Evolutionary conservation across 2,888 invertebrate species (phyloP), one percentile per base, ranked within the genome.

Genomic region (Helleia helle): DNA sequence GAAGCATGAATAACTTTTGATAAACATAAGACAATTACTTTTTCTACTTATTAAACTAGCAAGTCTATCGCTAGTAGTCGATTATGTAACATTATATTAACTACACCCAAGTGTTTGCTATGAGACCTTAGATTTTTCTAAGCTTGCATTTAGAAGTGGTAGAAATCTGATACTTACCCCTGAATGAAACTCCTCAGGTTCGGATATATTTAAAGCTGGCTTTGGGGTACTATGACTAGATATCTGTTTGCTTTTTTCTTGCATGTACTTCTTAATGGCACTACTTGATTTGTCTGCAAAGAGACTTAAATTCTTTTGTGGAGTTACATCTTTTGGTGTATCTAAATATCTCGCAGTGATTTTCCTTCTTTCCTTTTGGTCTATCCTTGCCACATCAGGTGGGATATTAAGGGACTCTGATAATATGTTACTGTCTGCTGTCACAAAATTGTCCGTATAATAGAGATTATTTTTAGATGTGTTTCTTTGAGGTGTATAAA

Each of bases 401-500:
- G 69, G 61, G 0, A 58, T 26, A 17, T 62, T 62, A 3, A 60
- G 41, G 4, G 56, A 64, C 6, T 69, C 56, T 3, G 56, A 59
- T 3, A 75, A 40, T 1, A 72, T 50, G 5, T 65, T 61, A 31
- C 71, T 65, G 0, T 84, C 83, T 0, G 74, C 70, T 0, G 74
- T 72, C 0, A 64, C 64, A 27, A 72, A 81, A 29, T 72, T 77
- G 9, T 86, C 85, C 0, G 72, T 69, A 37, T 79, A 73, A 42
- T 84, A 86, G 6, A 86, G 44, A 43, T 85, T 86, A 22, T 76
- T 86, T 43, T 86, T 85, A 0, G 85, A 85, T 0, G 81, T 85
- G 27, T 86, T 86, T 3, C 69, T 49, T 24, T 81, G 71, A 0
- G 84, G 83, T 1, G 70, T 72, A 45, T 76, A 83, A 0, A 83